phyloP scores from a whole-genome alignment of 2,113 vertebrate species.

The Sebastes schlegelii region DNA sequence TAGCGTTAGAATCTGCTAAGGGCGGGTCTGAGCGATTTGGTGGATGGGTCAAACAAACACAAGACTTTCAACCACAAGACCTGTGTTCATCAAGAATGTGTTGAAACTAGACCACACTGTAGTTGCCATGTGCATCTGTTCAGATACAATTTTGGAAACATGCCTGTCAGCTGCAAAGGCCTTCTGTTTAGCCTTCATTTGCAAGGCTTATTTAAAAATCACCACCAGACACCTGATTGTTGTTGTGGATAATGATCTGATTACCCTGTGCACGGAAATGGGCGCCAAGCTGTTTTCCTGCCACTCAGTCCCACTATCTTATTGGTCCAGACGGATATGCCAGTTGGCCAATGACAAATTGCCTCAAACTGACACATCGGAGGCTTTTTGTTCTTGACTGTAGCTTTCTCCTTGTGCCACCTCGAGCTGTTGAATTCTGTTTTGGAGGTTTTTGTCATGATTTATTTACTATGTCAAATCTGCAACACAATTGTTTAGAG shows the following conservation, averaged over 20 bases:
- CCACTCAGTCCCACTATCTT: slow-evolving; percentile 33
- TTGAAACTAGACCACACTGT: no score
- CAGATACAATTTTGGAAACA: background rate
- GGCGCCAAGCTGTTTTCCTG: slow-evolving; percentile 21
- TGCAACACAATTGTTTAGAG: background rate
- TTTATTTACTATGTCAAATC: background rate
- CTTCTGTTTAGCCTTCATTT: slow-evolving; percentile 11
- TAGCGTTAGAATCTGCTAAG: no score
- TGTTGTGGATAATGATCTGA: slow-evolving; percentile 31
- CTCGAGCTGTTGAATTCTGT: background rate
- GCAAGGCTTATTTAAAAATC: slow-evolving; percentile 11
- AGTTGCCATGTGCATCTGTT: background rate
- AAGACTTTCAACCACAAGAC: no score
- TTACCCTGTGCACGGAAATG: slow-evolving; percentile 11
- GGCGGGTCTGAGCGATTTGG: no score
- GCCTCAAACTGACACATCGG: slow-evolving; percentile 13
- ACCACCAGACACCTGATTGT: slow-evolving; percentile 24
- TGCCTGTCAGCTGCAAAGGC: background rate
- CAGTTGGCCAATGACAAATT: slow-evolving; percentile 23
- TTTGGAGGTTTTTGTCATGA: background rate
- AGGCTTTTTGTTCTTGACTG: background rate
- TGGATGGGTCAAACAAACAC: no score
- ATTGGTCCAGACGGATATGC: slow-evolving; percentile 37
- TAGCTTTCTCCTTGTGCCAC: background rate
- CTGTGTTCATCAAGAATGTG: no score